Evolutionary conservation across 1,140 invertebrate species (phyloP).

Genomic region (Leptinotarsa defecta): DNA sequence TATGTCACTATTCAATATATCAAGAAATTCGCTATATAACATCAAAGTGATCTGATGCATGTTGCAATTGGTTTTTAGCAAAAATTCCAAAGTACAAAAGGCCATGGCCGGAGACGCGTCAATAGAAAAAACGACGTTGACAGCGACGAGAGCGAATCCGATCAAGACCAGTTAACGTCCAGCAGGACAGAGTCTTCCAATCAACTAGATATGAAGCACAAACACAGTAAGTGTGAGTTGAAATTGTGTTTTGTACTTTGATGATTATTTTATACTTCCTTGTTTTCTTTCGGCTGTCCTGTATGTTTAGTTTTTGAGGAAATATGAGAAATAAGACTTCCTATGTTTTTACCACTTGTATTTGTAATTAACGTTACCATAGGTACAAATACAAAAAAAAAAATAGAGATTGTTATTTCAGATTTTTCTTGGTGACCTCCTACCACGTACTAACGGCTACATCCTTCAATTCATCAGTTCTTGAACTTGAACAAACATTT

Average conservation of each 20-base stretch:
- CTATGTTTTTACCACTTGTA: too few relatives aligned
- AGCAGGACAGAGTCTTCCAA: constrained; percentile 77
- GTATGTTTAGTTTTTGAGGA: too few relatives aligned
- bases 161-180: constrained; percentile 73
- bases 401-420: too few relatives aligned
- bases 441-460: too few relatives aligned
- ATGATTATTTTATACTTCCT: too few relatives aligned
- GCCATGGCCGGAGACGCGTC: constrained; percentile 61
- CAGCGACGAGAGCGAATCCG: constrained; percentile 76
- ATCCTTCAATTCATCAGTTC: too few relatives aligned
- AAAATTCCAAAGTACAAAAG: constrained; percentile 59
- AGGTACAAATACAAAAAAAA: too few relatives aligned
- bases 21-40: not conserved
- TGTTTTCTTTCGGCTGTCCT: too few relatives aligned
- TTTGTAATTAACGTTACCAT: too few relatives aligned
- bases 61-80: constrained; percentile 41
- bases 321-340: too few relatives aligned
- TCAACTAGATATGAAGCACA: constrained; percentile 73
- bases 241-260: not conserved
- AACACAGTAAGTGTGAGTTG: constrained; percentile 65
- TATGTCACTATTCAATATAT: not conserved
- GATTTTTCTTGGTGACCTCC: too few relatives aligned
- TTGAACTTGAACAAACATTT: too few relatives aligned
- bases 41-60: constrained; percentile 11
- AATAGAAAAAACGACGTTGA: constrained; percentile 68